Conservation (phyloP, 2,113 vertebrate species). For the Equus quagga region DNA sequence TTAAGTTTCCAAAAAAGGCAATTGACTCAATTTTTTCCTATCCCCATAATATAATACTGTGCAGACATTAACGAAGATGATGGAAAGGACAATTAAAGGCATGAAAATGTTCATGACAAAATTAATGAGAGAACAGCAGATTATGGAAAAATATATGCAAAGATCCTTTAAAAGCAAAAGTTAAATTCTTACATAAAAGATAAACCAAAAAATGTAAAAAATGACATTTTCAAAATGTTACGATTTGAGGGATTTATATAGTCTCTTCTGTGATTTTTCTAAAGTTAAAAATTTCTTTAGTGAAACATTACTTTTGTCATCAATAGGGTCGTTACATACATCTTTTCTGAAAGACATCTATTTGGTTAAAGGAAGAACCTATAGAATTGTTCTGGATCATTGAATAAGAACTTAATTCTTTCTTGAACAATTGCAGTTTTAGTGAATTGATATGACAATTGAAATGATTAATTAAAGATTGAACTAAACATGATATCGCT, state of each 20-base stretch:
- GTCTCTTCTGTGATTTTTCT: neutral
- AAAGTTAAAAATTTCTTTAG: neutral
- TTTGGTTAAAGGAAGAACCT: neutral
- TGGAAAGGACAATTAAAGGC: neutral
- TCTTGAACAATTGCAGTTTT: conserved; percentile 30
- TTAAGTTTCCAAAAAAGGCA: neutral
- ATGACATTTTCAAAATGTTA: neutral
- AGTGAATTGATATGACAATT: neutral
- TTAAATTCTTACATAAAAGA: neutral
- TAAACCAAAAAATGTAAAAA: neutral
- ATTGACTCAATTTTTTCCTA: neutral
- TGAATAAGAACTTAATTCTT: neutral
- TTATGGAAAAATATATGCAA: neutral
- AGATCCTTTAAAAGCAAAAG: neutral
- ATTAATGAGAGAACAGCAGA: neutral
- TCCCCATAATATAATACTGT: neutral
- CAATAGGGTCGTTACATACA: neutral
- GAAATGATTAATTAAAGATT: neutral
- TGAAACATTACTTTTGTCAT: neutral
- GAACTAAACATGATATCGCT: neutral
- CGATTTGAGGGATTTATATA: neutral
- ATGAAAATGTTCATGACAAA: neutral
- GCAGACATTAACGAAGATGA: neutral
- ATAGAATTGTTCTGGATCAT: neutral
- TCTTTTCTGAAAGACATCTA: neutral